These are phyloP conservation scores for Pandemis heparana DNA, from an alignment of 2,888 invertebrate species.

Conservation along the genomic window DNA sequence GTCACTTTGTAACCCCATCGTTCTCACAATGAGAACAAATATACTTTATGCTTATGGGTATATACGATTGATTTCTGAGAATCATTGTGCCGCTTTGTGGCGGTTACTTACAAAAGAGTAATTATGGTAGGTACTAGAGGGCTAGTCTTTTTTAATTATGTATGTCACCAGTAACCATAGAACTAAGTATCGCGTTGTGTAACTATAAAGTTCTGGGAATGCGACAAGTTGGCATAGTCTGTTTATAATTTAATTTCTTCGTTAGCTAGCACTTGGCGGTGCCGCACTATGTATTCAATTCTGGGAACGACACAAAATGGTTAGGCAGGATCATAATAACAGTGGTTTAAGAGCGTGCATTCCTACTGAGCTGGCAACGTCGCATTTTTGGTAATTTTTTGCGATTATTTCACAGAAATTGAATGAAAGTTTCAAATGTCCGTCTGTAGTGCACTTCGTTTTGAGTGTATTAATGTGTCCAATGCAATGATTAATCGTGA, in stretches of 20 bases:
- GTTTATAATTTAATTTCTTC: neutral
- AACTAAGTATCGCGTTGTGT: too few relatives aligned
- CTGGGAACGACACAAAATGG: neutral
- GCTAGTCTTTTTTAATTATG: too few relatives aligned
- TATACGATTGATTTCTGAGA: neutral
- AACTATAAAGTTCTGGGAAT: too few relatives aligned
- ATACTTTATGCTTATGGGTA: neutral
- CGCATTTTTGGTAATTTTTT: too few relatives aligned
- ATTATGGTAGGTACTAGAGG: neutral
- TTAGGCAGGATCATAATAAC: neutral
- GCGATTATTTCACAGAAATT: too few relatives aligned
- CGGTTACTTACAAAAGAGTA: neutral
- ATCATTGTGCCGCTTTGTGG: neutral
- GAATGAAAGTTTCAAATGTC: too few relatives aligned
- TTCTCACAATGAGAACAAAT: neutral
- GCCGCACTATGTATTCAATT: neutral
- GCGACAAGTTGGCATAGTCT: neutral
- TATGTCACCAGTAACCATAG: too few relatives aligned
- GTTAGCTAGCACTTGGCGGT: neutral
- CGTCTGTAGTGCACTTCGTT: too few relatives aligned
- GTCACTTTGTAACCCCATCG: neutral
- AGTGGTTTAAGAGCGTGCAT: neutral
- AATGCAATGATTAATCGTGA: too few relatives aligned
- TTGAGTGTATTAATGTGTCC: too few relatives aligned
- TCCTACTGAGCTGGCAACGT: too few relatives aligned